Evolutionary conservation across 2,113 vertebrate genomes (phyloP).

Genomic region (Urocolius indicus): DNA sequence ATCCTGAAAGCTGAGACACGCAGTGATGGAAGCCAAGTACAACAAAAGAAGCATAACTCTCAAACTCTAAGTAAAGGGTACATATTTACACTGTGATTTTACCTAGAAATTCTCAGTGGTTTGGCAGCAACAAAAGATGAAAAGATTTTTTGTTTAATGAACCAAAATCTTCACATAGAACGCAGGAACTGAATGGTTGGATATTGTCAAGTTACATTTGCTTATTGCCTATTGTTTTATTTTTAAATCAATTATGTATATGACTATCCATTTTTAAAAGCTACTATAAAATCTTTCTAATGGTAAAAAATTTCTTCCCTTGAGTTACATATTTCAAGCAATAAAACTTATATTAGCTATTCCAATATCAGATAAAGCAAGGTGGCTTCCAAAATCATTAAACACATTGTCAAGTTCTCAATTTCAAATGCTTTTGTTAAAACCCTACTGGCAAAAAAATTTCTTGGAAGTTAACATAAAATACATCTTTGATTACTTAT

Average conservation of each 20-base stretch:
- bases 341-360: neutral
- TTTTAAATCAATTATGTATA: neutral
- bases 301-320: neutral
- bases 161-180: neutral
- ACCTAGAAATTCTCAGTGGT: conserved; percentile 39
- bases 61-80: neutral
- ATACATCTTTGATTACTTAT: neutral
- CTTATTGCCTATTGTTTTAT: neutral
- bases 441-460: neutral
- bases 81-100: neutral
- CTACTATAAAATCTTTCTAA: neutral
- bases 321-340: neutral
- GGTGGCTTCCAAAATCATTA: neutral
- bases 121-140: neutral
- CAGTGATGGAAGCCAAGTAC: neutral
- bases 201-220: neutral
- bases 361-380: neutral
- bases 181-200: neutral
- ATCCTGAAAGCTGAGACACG: neutral
- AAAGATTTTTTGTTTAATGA: neutral
- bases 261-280: neutral
- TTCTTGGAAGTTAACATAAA: neutral
- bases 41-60: neutral
- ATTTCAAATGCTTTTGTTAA: neutral
- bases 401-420: neutral